These are phyloP conservation scores for Haliaeetus leucogaster DNA, from an alignment of 2,113 vertebrate species.

Conservation along the genomic window DNA sequence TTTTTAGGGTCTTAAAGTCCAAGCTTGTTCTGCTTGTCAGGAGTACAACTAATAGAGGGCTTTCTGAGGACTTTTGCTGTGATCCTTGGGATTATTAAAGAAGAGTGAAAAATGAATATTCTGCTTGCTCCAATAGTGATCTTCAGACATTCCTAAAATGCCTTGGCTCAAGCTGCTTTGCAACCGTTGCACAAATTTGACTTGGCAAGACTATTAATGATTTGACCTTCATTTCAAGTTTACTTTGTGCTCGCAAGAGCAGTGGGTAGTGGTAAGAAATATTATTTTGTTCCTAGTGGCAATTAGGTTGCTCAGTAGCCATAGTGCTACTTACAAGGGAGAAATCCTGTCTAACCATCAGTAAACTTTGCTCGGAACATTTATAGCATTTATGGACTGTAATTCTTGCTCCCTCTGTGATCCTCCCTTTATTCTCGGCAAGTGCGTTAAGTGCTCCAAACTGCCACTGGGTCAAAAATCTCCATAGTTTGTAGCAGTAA, in stretches of 20 bases:
- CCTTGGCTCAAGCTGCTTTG: not conserved
- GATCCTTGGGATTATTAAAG: not conserved
- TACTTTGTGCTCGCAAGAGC: not conserved
- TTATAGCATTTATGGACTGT: not conserved
- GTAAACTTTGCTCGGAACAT: not conserved
- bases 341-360: not conserved
- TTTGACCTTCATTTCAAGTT: constrained; percentile 41
- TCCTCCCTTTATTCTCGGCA: not conserved
- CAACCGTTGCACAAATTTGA: not conserved
- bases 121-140: not conserved
- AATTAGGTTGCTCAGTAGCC: not conserved
- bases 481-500: not conserved
- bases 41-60: not conserved
- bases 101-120: not conserved
- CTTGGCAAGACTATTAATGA: not conserved
- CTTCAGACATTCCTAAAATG: not conserved
- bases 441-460: not conserved
- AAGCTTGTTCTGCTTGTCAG: not conserved
- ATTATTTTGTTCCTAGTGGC: not conserved
- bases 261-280: not conserved
- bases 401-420: not conserved
- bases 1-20: not conserved
- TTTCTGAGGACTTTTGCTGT: not conserved
- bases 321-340: not conserved
- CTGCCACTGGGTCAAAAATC: not conserved